Percentiles rank a stretch among this genome's conserved stretches.
Conservation (phyloP, 2,888 invertebrate genomes). For the Callinectes sapidus region DNA sequence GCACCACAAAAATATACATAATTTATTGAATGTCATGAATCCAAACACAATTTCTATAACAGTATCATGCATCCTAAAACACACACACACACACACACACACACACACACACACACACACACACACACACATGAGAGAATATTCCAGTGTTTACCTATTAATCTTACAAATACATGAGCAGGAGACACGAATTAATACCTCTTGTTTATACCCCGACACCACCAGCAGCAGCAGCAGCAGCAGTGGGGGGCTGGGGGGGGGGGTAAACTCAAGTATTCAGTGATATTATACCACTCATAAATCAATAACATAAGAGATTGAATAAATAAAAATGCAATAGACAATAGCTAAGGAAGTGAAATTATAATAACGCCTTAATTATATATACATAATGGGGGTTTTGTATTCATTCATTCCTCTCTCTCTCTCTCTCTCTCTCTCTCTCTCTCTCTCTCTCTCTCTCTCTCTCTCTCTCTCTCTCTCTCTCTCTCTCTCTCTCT, state of each 20-base stretch:
- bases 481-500: neutral
- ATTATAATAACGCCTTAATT: neutral
- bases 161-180: too few relatives aligned
- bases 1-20: too few relatives aligned
- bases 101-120: neutral
- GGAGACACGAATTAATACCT: too few relatives aligned
- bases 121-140: neutral
- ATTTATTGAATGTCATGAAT: neutral
- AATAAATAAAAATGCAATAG: too few relatives aligned
- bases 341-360: neutral
- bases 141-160: too few relatives aligned
- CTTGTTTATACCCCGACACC: too few relatives aligned
- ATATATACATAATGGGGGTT: too few relatives aligned
- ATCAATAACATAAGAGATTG: neutral
- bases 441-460: neutral
- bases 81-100: too few relatives aligned
- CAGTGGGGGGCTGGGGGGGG: too few relatives aligned
- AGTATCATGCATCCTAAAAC: too few relatives aligned
- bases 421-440: neutral
- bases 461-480: neutral
- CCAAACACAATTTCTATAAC: neutral
- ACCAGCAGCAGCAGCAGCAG: too few relatives aligned
- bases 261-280: neutral
- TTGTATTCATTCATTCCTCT: too few relatives aligned
- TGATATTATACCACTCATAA: neutral